phyloP scores from a whole-genome alignment of 2,888 invertebrate species.

The Habroteleia sp. region DNA sequence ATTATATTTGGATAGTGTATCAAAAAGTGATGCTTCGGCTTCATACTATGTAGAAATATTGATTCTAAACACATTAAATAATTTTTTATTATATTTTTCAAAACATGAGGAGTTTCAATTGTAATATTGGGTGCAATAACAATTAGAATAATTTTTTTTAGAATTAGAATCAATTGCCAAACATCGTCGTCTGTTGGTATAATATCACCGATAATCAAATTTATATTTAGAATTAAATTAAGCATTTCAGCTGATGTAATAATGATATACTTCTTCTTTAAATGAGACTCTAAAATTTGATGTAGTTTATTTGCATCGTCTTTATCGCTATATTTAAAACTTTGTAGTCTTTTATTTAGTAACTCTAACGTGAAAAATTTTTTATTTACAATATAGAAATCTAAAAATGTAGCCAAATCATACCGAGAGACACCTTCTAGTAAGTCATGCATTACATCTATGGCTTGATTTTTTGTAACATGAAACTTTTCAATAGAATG shows the following conservation, averaged over 20 bases:
- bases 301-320: slow-evolving; percentile 58
- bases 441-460: slow-evolving; percentile 15
- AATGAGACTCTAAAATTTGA: slow-evolving; percentile 40
- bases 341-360: no score
- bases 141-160: slow-evolving; percentile 17
- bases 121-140: slow-evolving; percentile 9
- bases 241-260: slow-evolving; percentile 67
- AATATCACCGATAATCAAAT: slow-evolving; percentile 61
- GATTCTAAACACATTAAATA: not conserved
- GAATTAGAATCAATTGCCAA: slow-evolving; percentile 36
- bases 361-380: slow-evolving; percentile 58
- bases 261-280: slow-evolving; percentile 46
- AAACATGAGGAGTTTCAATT: slow-evolving; percentile 6
- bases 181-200: slow-evolving; percentile 48
- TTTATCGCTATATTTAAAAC: slow-evolving; percentile 62
- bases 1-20: slow-evolving; percentile 19
- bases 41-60: slow-evolving; percentile 33
- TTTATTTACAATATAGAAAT: no score
- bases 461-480: slow-evolving; percentile 6
- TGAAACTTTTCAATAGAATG: slow-evolving; percentile 7
- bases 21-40: slow-evolving; percentile 64
- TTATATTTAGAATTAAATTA: slow-evolving; percentile 49
- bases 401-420: slow-evolving; percentile 59
- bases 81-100: not conserved
- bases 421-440: slow-evolving; percentile 57